Conservation (phyloP, 2,113 vertebrate genomes). For the Pimephales promelas region DNA sequence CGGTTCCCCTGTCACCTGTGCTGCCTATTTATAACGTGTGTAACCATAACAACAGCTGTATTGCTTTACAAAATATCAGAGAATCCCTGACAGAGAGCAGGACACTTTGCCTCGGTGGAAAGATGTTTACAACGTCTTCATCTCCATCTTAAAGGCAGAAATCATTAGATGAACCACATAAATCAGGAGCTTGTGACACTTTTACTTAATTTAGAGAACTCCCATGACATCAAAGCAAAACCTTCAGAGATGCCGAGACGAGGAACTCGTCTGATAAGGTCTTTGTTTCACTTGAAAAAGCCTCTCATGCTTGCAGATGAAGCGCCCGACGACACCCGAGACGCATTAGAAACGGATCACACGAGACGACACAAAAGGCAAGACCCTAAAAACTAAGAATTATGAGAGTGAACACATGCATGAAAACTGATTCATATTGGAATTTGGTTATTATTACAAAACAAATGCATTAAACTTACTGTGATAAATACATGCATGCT, state of each 20-base stretch:
- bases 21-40: slow-evolving; percentile 79
- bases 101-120: no score
- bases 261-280: background rate
- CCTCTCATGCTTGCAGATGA: background rate
- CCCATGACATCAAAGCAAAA: background rate
- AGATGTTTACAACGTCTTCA: background rate
- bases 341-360: background rate
- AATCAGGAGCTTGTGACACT: background rate
- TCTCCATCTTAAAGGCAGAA: background rate
- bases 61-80: slow-evolving; percentile 62
- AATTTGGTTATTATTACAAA: background rate
- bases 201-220: background rate
- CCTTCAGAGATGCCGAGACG: background rate
- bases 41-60: slow-evolving; percentile 79
- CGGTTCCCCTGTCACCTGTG: slow-evolving; percentile 74
- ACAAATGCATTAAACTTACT: background rate
- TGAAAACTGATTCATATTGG: background rate
- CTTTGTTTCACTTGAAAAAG: background rate
- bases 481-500: no score
- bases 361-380: background rate
- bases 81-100: slow-evolving; percentile 63
- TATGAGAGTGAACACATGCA: background rate
- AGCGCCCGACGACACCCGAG: background rate
- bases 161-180: background rate
- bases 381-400: background rate